phyloP scores from a whole-genome alignment of 2,113 vertebrate species.

The Mionectes macconnelli region DNA sequence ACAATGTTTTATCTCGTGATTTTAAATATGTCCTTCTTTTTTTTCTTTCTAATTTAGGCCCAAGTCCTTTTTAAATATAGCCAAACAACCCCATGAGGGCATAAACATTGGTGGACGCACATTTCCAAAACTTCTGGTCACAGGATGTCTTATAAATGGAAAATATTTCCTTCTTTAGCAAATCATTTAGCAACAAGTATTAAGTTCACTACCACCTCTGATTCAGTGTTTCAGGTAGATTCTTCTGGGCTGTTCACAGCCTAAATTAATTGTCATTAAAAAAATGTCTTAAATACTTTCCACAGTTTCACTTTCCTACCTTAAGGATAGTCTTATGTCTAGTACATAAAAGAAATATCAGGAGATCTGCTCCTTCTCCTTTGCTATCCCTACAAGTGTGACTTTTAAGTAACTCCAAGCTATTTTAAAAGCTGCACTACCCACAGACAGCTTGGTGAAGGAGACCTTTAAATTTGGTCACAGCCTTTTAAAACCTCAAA shows the following conservation, averaged over 20 bases:
- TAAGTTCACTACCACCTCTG: background rate
- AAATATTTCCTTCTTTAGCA: background rate
- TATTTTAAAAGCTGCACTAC: background rate
- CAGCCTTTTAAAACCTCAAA: background rate
- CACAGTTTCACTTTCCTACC: background rate
- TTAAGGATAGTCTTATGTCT: background rate
- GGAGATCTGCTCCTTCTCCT: background rate
- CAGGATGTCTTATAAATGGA: background rate
- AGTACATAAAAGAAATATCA: background rate
- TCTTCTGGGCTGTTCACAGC: background rate
- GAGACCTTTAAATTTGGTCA: background rate
- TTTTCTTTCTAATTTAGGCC: background rate
- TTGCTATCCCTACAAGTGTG: rapidly evolving
- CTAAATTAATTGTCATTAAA: background rate
- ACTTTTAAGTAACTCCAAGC: background rate
- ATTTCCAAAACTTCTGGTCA: background rate
- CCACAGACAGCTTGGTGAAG: background rate
- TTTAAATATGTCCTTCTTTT: background rate
- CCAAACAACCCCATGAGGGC: background rate
- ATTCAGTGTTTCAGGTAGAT: background rate
- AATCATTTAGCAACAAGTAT: background rate
- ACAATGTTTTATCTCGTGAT: background rate
- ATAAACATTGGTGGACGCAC: background rate
- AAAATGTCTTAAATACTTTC: background rate
- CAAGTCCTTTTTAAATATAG: background rate